Evolutionary conservation across 2,888 invertebrate species (phyloP).

Genomic region (Crossocerus cetratus): DNA sequence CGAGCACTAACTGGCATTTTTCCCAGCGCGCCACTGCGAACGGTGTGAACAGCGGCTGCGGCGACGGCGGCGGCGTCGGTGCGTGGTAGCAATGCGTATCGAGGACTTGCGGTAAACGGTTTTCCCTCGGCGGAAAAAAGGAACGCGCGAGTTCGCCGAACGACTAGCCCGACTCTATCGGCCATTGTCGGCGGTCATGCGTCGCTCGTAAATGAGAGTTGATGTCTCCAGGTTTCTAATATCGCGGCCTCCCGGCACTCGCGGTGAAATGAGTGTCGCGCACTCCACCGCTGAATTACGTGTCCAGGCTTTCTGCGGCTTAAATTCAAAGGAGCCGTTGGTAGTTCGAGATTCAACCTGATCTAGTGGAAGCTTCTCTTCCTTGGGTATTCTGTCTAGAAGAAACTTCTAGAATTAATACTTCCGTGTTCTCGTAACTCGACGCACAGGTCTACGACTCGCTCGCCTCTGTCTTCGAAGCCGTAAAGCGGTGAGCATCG

Average conservation of each 20-base stretch:
- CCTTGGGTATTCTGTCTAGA: slow-evolving; percentile 54
- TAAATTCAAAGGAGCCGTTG: no score
- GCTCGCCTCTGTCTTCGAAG: slow-evolving; percentile 27
- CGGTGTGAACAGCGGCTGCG: slow-evolving; percentile 39
- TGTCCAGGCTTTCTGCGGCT: neutral
- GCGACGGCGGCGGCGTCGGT: slow-evolving; percentile 8
- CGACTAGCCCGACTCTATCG: slow-evolving; percentile 55
- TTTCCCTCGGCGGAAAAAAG: slow-evolving; percentile 46
- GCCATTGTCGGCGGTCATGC: slow-evolving; percentile 66
- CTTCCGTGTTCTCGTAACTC: slow-evolving; percentile 65
- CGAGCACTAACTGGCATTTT: slow-evolving; percentile 50
- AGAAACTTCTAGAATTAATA: slow-evolving; percentile 64
- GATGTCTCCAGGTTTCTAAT: slow-evolving; percentile 56
- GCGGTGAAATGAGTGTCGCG: slow-evolving; percentile 8
- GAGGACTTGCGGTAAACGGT: slow-evolving; percentile 55
- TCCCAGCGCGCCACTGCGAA: slow-evolving; percentile 40
- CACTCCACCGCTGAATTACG: slow-evolving; percentile 2
- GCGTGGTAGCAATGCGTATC: slow-evolving; percentile 40
- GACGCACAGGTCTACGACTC: slow-evolving; percentile 16
- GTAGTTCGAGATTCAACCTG: no score
- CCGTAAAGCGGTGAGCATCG: slow-evolving; percentile 49
- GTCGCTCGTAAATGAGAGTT: slow-evolving; percentile 59
- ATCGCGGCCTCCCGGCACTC: slow-evolving; percentile 37
- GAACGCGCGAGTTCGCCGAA: slow-evolving; percentile 49
- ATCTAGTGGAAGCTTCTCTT: slow-evolving; percentile 68